Evolutionary conservation across 92 coral and sea anemone genomes (phyloP), one percentile per base, ranked within the genome.

Genomic region (Blastomussa wellsi): DNA sequence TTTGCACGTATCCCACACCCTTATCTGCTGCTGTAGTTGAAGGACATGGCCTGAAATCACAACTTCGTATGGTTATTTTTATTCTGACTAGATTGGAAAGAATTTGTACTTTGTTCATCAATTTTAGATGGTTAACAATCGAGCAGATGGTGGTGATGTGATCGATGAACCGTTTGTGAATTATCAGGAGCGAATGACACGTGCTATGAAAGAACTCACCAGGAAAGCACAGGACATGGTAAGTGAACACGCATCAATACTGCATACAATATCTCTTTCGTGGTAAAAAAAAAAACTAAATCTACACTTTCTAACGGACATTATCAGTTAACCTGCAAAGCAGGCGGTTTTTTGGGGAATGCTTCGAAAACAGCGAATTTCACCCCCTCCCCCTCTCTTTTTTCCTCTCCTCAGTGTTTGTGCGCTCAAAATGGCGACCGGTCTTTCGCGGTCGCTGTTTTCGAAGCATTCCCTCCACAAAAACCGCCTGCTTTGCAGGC

Each of bases 181-280:
- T 49, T 97, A 97, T 70, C 99, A 97, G 79, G 99, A 97, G 82
- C 72, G 91, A 57, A 97, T 97, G 98, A 95, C 98, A 4, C 92
- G 95, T 72, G 86, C 93, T 7, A 97, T 97, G 98, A 97, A 95
- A 77, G 99, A 97, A 42, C 85, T 97, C n/a, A 83, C 90, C 26
- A 86, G 88, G 48, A 93, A 87, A 83, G 97, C 94, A 29, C 99
- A 97, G 48, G 99, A 97, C 74, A 97, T 95, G 99, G 99, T 97
- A 74, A 93, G 95, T 49, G n/a, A 29, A 7, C 33, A 57, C 12
- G 12, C 29, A 57, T 22, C 17, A 10, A 44, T 8, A 13, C 49
- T 44, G 26, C 29, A 16, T 57, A 28, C 0, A 20, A 20, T 52
- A 22, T 55, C 64, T 20, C 64, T 55, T 20, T 9, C 31, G 0